These are phyloP conservation scores for Melanotaenia pygmaea DNA, from an alignment of 2,797 vertebrate species.

Conservation along the genomic window DNA sequence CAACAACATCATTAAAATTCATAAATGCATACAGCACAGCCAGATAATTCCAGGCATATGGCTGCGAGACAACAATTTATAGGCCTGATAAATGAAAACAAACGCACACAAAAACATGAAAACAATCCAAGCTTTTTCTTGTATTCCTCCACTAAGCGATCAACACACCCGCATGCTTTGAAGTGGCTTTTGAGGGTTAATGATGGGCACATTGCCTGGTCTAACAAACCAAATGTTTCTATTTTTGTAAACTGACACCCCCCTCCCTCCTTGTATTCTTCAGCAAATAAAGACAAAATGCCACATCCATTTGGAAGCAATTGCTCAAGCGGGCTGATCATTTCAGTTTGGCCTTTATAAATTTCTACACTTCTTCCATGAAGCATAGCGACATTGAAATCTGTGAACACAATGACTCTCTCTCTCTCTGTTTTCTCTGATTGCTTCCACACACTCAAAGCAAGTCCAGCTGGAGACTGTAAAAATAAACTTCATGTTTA, in stretches of 20 bases:
- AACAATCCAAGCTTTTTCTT: constrained; percentile 34
- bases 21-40: constrained; percentile 8
- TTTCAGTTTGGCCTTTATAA: constrained; percentile 56
- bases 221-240: constrained; percentile 47
- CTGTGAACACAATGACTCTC: constrained; percentile 55
- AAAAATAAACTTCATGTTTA: constrained; percentile 83
- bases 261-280: constrained; percentile 23
- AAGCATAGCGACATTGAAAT: constrained; percentile 58
- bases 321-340: constrained; percentile 45
- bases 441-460: constrained; percentile 77
- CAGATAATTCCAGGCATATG: constrained; percentile 41
- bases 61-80: constrained; percentile 20
- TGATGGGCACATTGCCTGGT: constrained; percentile 46
- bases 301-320: constrained; percentile 54
- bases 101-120: constrained; percentile 47
- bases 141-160: constrained; percentile 24
- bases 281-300: constrained; percentile 61
- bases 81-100: constrained; percentile 49
- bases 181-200: constrained; percentile 64
- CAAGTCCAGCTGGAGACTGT: constrained; percentile 82
- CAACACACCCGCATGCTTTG: constrained; percentile 55
- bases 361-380: constrained; percentile 56
- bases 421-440: constrained; percentile 60
- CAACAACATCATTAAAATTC: constrained; percentile 21
- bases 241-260: constrained; percentile 43